A percentile compares a stretch with the other conserved stretches of the same genome.
phyloP scores from a whole-genome alignment of 2,888 invertebrate genomes.

The Pristionchus arcanus region DNA sequence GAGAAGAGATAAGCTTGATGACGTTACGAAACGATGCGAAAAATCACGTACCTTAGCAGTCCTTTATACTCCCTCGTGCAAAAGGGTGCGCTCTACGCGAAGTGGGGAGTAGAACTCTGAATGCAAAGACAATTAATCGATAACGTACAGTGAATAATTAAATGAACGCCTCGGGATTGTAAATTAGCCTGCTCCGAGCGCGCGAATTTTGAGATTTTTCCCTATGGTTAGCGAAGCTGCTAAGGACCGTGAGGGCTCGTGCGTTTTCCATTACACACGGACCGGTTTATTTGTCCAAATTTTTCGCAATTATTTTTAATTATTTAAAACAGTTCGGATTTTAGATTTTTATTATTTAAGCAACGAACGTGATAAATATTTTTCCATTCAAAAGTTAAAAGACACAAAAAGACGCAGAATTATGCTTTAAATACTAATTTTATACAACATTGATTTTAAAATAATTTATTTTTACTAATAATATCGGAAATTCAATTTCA shows the following conservation, averaged over 20 bases:
- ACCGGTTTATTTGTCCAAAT: neutral
- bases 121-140: constrained; percentile 16
- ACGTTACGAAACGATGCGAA: constrained; percentile 31
- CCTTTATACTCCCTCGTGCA: constrained; percentile 50
- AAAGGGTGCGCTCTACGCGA: constrained; percentile 45
- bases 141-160: neutral
- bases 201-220: constrained; percentile 33
- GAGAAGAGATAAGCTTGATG: constrained; percentile 49
- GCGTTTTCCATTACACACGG: neutral
- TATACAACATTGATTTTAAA: no score
- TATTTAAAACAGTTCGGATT: neutral
- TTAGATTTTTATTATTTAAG: neutral
- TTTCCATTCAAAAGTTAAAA: no score
- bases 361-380: neutral
- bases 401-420: no score
- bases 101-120: constrained; percentile 43
- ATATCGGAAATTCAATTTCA: neutral
- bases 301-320: neutral
- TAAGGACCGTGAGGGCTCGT: neutral
- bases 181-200: constrained; percentile 16
- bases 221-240: neutral
- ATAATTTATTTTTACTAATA: no score
- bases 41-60: constrained; percentile 45
- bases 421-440: neutral
- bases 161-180: neutral